A percentile compares a stretch with the other conserved stretches of the same genome.
These are phyloP conservation scores for Germaria angustata DNA, from an alignment of 2,888 invertebrate species.

Conservation along the genomic window DNA sequence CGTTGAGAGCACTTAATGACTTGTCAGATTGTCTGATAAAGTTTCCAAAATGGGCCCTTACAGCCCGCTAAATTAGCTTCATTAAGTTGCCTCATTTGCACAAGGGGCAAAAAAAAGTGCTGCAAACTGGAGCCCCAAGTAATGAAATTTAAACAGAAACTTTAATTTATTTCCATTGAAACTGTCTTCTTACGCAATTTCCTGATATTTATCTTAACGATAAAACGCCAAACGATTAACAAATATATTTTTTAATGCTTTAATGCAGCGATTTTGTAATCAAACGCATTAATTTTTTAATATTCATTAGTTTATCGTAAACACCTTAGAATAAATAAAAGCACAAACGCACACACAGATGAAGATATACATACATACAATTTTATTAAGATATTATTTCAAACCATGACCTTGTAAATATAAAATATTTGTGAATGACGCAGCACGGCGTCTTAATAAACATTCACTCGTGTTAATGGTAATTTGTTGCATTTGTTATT, in stretches of 20 bases:
- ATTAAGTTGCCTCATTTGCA: background rate
- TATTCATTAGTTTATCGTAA: constrained; percentile 4
- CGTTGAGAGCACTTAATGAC: background rate
- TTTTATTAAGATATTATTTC: constrained; percentile 3
- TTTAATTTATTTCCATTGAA: background rate
- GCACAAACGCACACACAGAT: too few relatives aligned
- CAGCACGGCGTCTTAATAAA: background rate
- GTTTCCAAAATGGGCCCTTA: background rate
- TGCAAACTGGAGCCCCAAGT: too few relatives aligned
- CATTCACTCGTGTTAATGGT: background rate
- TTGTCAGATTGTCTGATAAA: background rate
- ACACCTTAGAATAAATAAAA: background rate
- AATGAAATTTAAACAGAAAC: background rate
- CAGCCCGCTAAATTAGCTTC: background rate
- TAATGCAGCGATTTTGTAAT: background rate
- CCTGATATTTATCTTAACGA: background rate
- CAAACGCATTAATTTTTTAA: background rate
- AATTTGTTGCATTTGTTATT: constrained; percentile 18
- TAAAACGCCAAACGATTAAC: background rate
- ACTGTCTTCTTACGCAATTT: background rate
- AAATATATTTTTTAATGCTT: background rate
- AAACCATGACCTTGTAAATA: constrained; percentile 41
- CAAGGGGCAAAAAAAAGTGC: background rate
- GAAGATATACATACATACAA: too few relatives aligned
- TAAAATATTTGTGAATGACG: constrained; percentile 6